These are phyloP conservation scores for Gymnocheta viridis DNA, from an alignment of 2,888 invertebrate genomes.

Conservation along the genomic window DNA sequence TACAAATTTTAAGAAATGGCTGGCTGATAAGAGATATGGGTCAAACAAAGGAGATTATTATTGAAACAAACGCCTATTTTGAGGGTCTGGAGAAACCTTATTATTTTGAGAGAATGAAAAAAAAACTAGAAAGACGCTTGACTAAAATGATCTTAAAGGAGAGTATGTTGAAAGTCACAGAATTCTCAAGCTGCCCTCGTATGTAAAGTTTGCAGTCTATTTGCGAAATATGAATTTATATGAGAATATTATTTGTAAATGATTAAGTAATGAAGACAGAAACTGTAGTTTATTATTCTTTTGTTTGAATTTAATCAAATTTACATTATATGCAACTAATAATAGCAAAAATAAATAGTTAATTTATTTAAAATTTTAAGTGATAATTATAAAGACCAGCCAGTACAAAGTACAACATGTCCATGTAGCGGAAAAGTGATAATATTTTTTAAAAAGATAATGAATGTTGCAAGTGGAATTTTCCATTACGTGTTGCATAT, in stretches of 20 bases:
- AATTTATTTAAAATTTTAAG: conserved; percentile 27
- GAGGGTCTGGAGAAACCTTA: no score
- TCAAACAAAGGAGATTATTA: no score
- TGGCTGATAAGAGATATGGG: no score
- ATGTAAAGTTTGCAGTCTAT: not conserved
- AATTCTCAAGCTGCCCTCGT: no score
- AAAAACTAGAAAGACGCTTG: no score
- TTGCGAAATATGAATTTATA: conserved; percentile 4
- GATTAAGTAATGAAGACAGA: conserved; percentile 18
- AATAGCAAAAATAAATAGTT: conserved; percentile 23
- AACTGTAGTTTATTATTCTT: conserved; percentile 35
- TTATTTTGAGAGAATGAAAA: no score
- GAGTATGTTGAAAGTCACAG: no score
- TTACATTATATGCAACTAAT: conserved; percentile 16
- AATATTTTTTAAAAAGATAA: not conserved
- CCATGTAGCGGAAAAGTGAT: conserved; percentile 39
- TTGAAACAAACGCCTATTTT: no score
- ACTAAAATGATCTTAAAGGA: no score
- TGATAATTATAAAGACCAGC: conserved; percentile 56
- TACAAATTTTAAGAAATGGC: no score
- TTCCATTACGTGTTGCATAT: no score
- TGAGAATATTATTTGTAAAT: conserved; percentile 12
- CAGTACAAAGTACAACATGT: conserved; percentile 57
- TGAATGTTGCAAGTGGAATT: no score
- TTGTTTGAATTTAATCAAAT: conserved; percentile 38